Percentiles rank a stretch among this genome's conserved stretches.
These are phyloP conservation scores for Cairina moschata DNA, from an alignment of 2,113 vertebrate genomes.

Conservation along the genomic window DNA sequence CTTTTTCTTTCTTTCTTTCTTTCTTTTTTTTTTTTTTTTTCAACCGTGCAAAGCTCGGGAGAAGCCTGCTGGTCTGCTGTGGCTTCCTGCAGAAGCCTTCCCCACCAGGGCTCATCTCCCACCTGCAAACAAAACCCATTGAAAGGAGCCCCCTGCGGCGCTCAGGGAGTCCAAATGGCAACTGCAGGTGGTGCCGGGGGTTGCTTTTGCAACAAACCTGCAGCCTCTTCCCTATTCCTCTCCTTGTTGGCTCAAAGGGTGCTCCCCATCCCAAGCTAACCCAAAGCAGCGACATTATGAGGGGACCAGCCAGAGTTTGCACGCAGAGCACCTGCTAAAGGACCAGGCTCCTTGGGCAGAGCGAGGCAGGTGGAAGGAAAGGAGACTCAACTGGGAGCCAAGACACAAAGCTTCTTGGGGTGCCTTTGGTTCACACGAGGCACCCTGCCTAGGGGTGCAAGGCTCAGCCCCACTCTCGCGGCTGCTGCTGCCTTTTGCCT, in stretches of 20 bases:
- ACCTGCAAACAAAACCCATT: background rate
- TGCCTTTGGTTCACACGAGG: background rate
- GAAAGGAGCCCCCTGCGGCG: constrained; percentile 30
- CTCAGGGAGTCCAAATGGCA: constrained; percentile 18
- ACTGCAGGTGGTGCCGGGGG: background rate
- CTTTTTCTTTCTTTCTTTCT: constrained; percentile 49
- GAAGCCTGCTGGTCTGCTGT: background rate
- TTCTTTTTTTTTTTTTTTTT: background rate
- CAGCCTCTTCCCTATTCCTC: background rate
- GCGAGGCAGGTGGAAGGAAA: fast-evolving
- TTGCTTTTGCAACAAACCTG: constrained; percentile 24
- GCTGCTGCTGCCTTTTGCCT: background rate
- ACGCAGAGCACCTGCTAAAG: constrained; percentile 52
- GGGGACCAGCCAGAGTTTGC: background rate
- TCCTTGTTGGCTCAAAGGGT: background rate
- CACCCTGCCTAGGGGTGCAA: background rate
- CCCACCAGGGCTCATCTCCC: background rate
- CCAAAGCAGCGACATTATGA: background rate
- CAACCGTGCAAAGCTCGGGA: constrained; percentile 1
- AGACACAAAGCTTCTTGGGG: background rate
- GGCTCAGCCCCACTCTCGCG: background rate
- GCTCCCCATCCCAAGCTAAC: background rate
- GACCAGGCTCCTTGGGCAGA: background rate
- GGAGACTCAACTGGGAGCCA: background rate
- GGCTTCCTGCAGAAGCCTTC: constrained; percentile 1